Evolutionary conservation across 2,113 vertebrate genomes (phyloP).

Genomic region (Salvelinus sp.): DNA sequence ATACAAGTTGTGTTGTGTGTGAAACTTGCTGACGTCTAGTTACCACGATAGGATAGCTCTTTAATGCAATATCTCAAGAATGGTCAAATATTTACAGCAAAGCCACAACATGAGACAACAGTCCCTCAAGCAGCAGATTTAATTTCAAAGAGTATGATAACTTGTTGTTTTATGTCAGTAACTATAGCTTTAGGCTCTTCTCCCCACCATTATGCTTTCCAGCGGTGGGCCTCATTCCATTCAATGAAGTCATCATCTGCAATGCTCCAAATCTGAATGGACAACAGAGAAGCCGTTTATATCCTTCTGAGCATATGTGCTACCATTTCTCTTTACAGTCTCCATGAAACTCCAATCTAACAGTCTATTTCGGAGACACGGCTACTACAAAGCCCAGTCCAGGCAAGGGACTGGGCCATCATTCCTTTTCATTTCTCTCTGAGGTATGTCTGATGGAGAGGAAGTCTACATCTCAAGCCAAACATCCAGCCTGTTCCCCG

Average conservation of each 20-base stretch:
- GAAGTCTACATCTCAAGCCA: slow-evolving; percentile 36
- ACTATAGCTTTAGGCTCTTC: slow-evolving; percentile 40
- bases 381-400: slow-evolving; percentile 5
- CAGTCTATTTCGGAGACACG: slow-evolving; percentile 47
- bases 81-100: neutral
- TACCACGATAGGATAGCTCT: slow-evolving; percentile 37
- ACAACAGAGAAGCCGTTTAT: slow-evolving; percentile 41
- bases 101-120: slow-evolving; percentile 16
- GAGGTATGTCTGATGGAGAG: slow-evolving; percentile 34
- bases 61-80: slow-evolving; percentile 24
- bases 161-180: slow-evolving; percentile 53
- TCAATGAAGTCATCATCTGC: slow-evolving; percentile 44
- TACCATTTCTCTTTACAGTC: slow-evolving; percentile 50
- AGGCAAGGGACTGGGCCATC: slow-evolving; percentile 32
- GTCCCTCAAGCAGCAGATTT: slow-evolving; percentile 40
- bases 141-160: slow-evolving; percentile 46
- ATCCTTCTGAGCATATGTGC: slow-evolving; percentile 41
- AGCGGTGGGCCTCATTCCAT: slow-evolving; percentile 26
- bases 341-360: slow-evolving; percentile 40
- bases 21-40: slow-evolving; percentile 31
- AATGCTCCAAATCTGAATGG: slow-evolving; percentile 49
- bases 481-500: slow-evolving; percentile 41
- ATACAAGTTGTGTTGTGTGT: neutral
- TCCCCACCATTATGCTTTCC: slow-evolving; percentile 29
- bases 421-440: slow-evolving; percentile 55